Conservation (phyloP, 2,113 vertebrate genomes). For the Sisor rabdophorus region DNA sequence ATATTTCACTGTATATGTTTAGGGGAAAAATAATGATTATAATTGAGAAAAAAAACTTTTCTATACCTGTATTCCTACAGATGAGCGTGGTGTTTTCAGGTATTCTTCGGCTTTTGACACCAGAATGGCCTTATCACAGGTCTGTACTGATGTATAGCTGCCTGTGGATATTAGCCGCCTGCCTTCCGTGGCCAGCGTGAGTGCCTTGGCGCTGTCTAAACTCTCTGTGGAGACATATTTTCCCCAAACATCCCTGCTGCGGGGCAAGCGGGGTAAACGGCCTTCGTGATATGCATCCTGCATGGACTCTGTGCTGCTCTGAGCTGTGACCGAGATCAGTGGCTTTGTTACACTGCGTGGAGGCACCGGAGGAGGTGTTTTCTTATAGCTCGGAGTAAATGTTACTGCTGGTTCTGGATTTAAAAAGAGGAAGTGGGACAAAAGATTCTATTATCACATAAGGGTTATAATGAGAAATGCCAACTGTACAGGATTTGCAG, state of each 20-base stretch:
- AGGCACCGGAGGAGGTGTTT: slow-evolving; percentile 92
- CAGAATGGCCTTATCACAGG: slow-evolving; percentile 86
- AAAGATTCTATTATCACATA: background rate
- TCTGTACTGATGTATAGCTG: slow-evolving; percentile 76
- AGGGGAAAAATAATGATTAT: background rate
- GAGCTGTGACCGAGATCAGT: slow-evolving; percentile 94
- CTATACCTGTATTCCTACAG: slow-evolving; percentile 94
- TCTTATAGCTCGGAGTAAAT: slow-evolving; percentile 89
- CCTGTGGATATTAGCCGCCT: slow-evolving; percentile 78
- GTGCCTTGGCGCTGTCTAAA: slow-evolving; percentile 92
- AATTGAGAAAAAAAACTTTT: background rate
- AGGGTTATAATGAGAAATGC: background rate
- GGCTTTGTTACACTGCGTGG: slow-evolving; percentile 94
- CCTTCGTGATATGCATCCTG: slow-evolving; percentile 94
- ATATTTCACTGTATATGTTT: background rate
- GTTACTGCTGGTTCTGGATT: slow-evolving; percentile 70
- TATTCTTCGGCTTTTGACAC: slow-evolving; percentile 88
- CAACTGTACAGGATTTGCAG: background rate
- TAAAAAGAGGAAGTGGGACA: slow-evolving; percentile 48
- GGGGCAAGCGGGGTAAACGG: slow-evolving; percentile 76
- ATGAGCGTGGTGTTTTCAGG: slow-evolving; percentile 85
- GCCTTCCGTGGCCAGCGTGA: slow-evolving; percentile 89
- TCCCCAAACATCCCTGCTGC: slow-evolving; percentile 48
- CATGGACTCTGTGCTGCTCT: slow-evolving; percentile 98
- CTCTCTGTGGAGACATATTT: slow-evolving; percentile 94